Conservation (phyloP, 1,140 invertebrate species). For the Chionoecetes opilio region DNA sequence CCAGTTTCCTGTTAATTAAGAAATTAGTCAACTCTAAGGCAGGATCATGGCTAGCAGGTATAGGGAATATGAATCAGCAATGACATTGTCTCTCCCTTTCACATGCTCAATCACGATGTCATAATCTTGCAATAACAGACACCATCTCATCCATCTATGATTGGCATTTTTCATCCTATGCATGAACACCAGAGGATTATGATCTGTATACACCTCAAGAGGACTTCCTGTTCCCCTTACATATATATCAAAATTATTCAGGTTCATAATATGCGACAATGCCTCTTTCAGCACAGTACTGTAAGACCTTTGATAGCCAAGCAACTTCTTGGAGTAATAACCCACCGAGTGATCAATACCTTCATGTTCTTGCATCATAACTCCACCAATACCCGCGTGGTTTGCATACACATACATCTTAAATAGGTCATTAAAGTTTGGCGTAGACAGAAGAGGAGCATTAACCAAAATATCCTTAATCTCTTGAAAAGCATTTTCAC, state of each 20-base stretch:
- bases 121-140: too few species aligned
- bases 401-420: conserved; percentile 53
- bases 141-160: conserved; percentile 21
- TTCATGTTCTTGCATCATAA: conserved; percentile 15
- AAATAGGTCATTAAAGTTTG: background rate
- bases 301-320: background rate
- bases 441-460: background rate
- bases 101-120: too few species aligned
- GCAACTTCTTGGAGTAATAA: background rate
- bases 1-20: too few species aligned
- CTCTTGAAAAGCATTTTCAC: background rate
- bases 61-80: too few species aligned
- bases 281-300: background rate
- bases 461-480: background rate
- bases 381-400: background rate
- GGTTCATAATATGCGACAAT: background rate
- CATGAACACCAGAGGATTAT: conserved; percentile 42
- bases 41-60: too few species aligned
- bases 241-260: conserved; percentile 40
- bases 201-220: conserved; percentile 31
- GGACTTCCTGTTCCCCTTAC: background rate
- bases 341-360: conserved; percentile 2
- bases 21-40: too few species aligned
- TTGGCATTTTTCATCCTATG: conserved; percentile 41
- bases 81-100: too few species aligned